phyloP scores from a whole-genome alignment of 2,888 invertebrate genomes.

The Scaptomyza cyrtandrae region DNA sequence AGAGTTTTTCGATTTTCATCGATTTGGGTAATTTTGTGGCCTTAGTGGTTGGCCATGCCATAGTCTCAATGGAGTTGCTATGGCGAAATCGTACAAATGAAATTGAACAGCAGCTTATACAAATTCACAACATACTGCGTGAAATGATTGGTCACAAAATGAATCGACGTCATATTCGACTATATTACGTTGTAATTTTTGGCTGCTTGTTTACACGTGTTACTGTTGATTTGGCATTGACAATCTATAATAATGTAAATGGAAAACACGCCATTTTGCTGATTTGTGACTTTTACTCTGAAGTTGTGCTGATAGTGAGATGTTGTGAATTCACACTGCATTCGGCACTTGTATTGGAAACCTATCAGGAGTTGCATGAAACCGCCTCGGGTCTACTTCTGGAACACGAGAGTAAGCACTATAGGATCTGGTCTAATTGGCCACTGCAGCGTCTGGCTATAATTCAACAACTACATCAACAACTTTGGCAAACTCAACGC shows the following conservation, averaged over 20 bases:
- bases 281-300: slow-evolving; percentile 42
- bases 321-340: slow-evolving; percentile 55
- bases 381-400: slow-evolving; percentile 2
- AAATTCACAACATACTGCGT: slow-evolving; percentile 12
- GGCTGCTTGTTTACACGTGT: slow-evolving; percentile 21
- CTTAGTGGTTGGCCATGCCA: slow-evolving; percentile 33
- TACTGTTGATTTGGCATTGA: not conserved
- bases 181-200: slow-evolving; percentile 15
- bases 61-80: slow-evolving; percentile 30
- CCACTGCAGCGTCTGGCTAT: slow-evolving; percentile 16
- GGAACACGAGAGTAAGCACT: slow-evolving; percentile 18
- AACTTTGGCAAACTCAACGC: slow-evolving; percentile 50
- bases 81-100: slow-evolving; percentile 29
- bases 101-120: slow-evolving; percentile 28
- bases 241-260: slow-evolving; percentile 12
- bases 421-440: not conserved
- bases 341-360: slow-evolving; percentile 25
- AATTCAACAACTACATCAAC: slow-evolving; percentile 61
- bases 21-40: slow-evolving; percentile 33
- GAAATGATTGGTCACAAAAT: slow-evolving; percentile 25
- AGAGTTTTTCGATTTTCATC: slow-evolving; percentile 23
- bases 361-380: slow-evolving; percentile 32
- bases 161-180: not conserved
- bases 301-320: slow-evolving; percentile 56
- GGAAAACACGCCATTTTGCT: slow-evolving; percentile 7